Percentiles rank a stretch among this genome's conserved stretches.
These are phyloP conservation scores for Climacteris rufus DNA, from an alignment of 2,113 vertebrate species.

Conservation along the genomic window DNA sequence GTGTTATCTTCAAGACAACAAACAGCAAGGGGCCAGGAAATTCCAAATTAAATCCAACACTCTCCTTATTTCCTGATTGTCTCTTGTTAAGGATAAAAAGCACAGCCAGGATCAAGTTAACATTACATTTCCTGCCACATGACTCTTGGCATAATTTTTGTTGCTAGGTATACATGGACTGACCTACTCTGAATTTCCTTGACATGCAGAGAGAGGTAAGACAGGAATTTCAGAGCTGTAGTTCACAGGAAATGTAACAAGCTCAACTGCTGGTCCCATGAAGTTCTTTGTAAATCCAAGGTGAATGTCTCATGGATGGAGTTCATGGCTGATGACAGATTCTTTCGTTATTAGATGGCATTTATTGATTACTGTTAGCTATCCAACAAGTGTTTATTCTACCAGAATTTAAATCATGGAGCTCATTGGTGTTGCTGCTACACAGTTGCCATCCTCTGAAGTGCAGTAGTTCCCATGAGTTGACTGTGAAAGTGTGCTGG, in stretches of 20 bases:
- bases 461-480: background rate
- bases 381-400: background rate
- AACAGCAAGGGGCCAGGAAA: slow-evolving; percentile 25
- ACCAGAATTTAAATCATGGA: background rate
- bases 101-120: slow-evolving; percentile 14
- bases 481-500: background rate
- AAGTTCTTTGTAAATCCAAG: background rate
- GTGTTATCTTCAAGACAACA: slow-evolving; percentile 55
- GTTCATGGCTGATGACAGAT: background rate
- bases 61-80: slow-evolving; percentile 58
- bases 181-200: background rate
- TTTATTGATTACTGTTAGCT: background rate
- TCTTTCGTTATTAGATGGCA: background rate
- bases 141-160: background rate
- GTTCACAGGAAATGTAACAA: background rate
- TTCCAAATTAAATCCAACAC: slow-evolving; percentile 50
- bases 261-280: background rate
- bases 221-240: background rate
- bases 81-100: slow-evolving; percentile 42
- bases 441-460: background rate
- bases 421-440: background rate
- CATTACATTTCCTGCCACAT: slow-evolving; percentile 16
- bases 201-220: background rate
- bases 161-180: background rate
- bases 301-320: background rate